phyloP scores from a whole-genome alignment of 2,888 invertebrate genomes.

The Galeopsomyia nigrocyanea region DNA sequence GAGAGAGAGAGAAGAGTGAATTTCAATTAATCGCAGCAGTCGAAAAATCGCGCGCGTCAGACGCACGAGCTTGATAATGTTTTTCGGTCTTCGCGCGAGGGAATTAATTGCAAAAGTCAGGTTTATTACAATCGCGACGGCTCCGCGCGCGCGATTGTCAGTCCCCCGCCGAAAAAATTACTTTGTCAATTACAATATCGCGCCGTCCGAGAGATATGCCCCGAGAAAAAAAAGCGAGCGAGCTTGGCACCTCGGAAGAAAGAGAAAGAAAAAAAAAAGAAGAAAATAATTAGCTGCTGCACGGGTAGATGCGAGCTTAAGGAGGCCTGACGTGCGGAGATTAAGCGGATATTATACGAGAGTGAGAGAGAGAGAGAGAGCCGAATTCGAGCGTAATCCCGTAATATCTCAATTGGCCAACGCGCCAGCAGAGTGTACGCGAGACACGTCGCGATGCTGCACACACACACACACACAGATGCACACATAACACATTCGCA shows the following conservation, averaged over 20 bases:
- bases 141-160: too few species aligned
- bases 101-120: too few species aligned
- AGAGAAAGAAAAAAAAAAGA: too few species aligned
- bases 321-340: slow-evolving; percentile 9
- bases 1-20: background rate
- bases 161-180: slow-evolving; percentile 2
- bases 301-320: background rate
- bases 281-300: slow-evolving; percentile 6
- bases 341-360: slow-evolving; percentile 20
- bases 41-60: background rate
- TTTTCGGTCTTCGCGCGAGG: too few species aligned
- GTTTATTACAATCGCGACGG: too few species aligned
- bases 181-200: slow-evolving; percentile 22
- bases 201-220: background rate
- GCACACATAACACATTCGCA: background rate
- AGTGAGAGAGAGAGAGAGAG: slow-evolving; percentile 27
- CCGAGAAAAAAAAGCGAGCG: background rate
- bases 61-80: background rate
- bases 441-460: background rate
- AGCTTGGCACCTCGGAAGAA: too few species aligned
- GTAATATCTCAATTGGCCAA: slow-evolving; percentile 44
- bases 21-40: background rate
- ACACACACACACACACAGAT: background rate
- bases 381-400: slow-evolving; percentile 43
- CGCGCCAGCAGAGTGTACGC: slow-evolving; percentile 8